Evolutionary conservation across 1,140 invertebrate genomes (phyloP), one percentile per base, ranked within the genome.

Genomic region (Monomorium pharaonis): DNA sequence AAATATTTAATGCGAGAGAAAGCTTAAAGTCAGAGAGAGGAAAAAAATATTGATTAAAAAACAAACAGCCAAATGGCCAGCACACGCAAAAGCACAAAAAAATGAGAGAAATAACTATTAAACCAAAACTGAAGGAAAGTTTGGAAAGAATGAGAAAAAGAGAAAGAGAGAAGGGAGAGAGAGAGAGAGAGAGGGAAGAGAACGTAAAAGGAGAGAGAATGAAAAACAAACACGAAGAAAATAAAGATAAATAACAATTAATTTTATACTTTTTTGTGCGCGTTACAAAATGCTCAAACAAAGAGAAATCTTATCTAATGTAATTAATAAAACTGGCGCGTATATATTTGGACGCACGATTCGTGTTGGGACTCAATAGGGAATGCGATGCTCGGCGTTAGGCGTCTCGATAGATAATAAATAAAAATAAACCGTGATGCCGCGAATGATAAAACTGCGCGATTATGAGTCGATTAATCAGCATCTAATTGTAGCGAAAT

Each of bases 181-280:
- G 63, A 30, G 44, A 37, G 33, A 37, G 33, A 37, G 33, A 37
- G 37, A 37, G 37, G 7, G 84, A 91, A 92, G 90, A 90, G 37
- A 37, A 91, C n/a, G n/a, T n/a, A 75, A 86, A 78, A 77, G 89
- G 84, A 80, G 54, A 80, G 49, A 65, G 56, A 54, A 51, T 87
- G 84, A 86, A 86, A 90, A 65, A 70, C 60, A 86, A 84, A 91
- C 86, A 92, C 89, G 84, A 91, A 92, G 90, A 90, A n/a, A n/a
- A 91, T 89, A 92, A 92, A 92, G 91, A 85, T 94, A 93, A 94
- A 94, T 91, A 94, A 88, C 92, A 92, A 94, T 95, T 94, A 94
- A 94, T 95, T 94, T 95, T 95, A 88, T 94, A 94, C 94, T 93
- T 94, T 92, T 85, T 90, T 84, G 91, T 91, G 86, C 63, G 83